Evolutionary conservation across 1,140 invertebrate species (phyloP).

Genomic region (Tribolium castaneum): DNA sequence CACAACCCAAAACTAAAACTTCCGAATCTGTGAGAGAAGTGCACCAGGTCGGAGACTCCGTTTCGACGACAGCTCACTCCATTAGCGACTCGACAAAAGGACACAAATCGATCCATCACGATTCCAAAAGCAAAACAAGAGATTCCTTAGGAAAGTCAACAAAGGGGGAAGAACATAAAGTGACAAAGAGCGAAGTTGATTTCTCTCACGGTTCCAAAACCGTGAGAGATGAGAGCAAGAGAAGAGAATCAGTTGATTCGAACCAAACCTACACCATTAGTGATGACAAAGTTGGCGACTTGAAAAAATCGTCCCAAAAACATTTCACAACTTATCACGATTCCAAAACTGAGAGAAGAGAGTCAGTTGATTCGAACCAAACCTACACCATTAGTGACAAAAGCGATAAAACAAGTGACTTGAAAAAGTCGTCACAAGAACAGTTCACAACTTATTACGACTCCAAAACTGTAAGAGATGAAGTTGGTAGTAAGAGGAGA

Average conservation of each 20-base stretch:
- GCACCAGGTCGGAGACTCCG: conserved; percentile 57
- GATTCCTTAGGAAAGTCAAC: too few species aligned
- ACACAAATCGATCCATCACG: background rate
- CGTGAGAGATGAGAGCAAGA: background rate
- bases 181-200: too few species aligned
- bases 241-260: background rate
- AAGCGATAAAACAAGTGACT: background rate
- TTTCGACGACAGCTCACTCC: conserved; percentile 45
- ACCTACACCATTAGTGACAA: background rate
- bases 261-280: background rate
- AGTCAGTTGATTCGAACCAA: background rate
- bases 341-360: background rate
- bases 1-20: conserved; percentile 53
- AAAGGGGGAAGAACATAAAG: too few species aligned
- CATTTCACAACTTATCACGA: background rate
- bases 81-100: background rate
- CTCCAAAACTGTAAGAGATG: background rate
- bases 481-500: background rate
- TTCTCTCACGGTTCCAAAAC: too few species aligned
- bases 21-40: conserved; percentile 55
- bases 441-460: background rate
- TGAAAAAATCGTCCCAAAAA: background rate
- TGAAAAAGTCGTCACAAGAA: background rate
- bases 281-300: background rate
- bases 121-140: too few species aligned